Base-by-base conservation (phyloP, 2,888 invertebrate species). In the Caenorhabditis doughertyi region DNA sequence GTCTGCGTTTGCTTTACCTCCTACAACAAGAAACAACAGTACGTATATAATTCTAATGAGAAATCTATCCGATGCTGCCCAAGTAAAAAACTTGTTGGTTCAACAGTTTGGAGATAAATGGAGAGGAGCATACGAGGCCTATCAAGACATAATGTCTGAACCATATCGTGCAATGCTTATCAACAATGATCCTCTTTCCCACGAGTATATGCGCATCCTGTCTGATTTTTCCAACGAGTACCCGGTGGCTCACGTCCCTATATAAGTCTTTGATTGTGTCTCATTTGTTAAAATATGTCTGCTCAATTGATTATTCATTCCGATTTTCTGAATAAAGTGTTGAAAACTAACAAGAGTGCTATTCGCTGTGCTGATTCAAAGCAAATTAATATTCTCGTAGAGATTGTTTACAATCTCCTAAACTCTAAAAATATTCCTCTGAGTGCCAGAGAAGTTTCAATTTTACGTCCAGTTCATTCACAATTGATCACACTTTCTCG, bases 61-160 rank as follows among this genome's bases (percentile, higher is more conserved):
- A 16, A 73, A 60, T 11, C 25, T 62, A 8, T 73, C 73, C 9
- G 73, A 73, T 64, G 53, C 60, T 1, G 39, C 53, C 3, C 73
- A 73, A 64, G 18, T 73, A 3, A 73, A 64, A 73, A 32, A 73
- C 21, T 16, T 73, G 11, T 23, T 73, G 0, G 23, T 62, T 27
- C 73, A 73, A 53, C 64, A 62, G 18, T 73, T 73, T 73, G 73
- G 62, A 2, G 49, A 73, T 4, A 21, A 23, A 13, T 73, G 73
- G 73, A 13, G 64, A n/a, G 53, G 53, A 5, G 73, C 73, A 1
- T 51, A 27, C 11, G 62, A 73, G 9, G 60, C 72, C 2, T 72
- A 72, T 18, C 32, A 51, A 4, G 60, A 60, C 4, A 39, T 62
- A 8, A 72, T 72, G 72, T 35, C 51, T 0, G 49, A 25, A 32